Evolutionary conservation across 2,797 vertebrate species (phyloP).

Genomic region (Tamandua tetradactyla): DNA sequence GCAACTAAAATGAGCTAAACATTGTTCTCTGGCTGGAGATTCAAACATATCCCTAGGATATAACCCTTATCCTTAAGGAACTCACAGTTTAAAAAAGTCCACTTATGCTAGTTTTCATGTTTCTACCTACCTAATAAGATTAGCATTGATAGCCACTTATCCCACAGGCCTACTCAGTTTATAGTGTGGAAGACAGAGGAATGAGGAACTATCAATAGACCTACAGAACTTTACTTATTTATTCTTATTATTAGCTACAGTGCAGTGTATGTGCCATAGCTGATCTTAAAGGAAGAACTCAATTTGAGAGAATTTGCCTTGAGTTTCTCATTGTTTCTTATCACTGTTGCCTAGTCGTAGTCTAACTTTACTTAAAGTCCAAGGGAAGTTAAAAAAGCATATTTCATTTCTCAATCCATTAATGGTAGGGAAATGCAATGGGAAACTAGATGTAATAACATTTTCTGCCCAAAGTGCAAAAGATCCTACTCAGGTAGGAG

Average conservation of each 20-base stretch:
- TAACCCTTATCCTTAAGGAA: not conserved
- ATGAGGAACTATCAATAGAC: not conserved
- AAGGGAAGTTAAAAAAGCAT: slow-evolving; percentile 55
- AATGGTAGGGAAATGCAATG: not conserved
- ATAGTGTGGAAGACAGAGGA: not conserved
- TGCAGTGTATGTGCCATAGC: not conserved
- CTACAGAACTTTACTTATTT: not conserved
- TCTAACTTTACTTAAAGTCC: slow-evolving; percentile 56
- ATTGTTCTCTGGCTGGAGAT: not conserved
- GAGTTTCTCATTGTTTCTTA: slow-evolving; percentile 52
- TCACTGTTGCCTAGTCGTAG: slow-evolving; percentile 49
- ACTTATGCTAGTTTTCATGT: not conserved
- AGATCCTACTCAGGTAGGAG: not conserved
- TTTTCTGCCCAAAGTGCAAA: not conserved
- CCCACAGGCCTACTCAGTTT: not conserved
- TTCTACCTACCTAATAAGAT: not conserved
- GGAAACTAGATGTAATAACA: slow-evolving; percentile 3
- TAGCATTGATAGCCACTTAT: not conserved
- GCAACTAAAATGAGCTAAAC: not conserved
- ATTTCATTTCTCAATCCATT: slow-evolving; percentile 43
- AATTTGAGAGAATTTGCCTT: not conserved
- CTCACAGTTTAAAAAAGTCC: not conserved
- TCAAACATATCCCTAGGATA: not conserved
- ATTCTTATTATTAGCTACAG: not conserved
- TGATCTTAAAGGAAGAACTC: slow-evolving; percentile 31